phyloP scores from a whole-genome alignment of 2,113 vertebrate genomes.

The Sapayoa aenigma region DNA sequence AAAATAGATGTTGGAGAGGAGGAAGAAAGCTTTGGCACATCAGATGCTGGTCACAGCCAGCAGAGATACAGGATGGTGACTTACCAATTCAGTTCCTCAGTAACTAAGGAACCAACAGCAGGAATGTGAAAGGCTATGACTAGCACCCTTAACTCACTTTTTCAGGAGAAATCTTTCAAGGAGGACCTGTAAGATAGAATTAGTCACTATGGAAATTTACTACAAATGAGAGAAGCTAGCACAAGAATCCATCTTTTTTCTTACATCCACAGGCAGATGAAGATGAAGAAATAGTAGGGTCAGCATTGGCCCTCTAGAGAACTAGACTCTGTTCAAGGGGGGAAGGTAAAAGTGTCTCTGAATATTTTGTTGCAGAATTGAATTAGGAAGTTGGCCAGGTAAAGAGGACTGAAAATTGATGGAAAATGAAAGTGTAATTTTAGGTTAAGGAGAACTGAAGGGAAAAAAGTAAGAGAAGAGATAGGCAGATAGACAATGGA shows the following conservation, averaged over 20 bases:
- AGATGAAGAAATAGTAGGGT: not conserved
- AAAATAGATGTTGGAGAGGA: not conserved
- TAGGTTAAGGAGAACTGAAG: slow-evolving; percentile 38
- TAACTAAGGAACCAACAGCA: not conserved
- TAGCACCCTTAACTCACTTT: not conserved
- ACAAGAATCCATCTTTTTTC: not conserved
- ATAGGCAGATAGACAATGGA: slow-evolving; percentile 9
- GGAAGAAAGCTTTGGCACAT: not conserved
- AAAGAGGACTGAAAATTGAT: not conserved
- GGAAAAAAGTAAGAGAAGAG: not conserved
- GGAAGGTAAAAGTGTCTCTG: not conserved
- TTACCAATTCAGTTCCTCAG: not conserved
- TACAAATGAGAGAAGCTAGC: not conserved
- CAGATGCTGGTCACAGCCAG: not conserved
- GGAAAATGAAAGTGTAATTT: slow-evolving; percentile 10
- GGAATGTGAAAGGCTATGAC: not conserved
- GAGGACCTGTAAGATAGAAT: not conserved
- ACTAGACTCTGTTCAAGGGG: not conserved
- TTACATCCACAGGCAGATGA: not conserved
- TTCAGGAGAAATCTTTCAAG: not conserved
- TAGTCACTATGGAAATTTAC: not conserved
- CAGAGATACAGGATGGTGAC: not conserved
- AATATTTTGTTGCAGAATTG: not conserved
- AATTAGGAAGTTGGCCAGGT: not conserved
- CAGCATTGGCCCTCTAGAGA: not conserved